Evolutionary conservation across 2,797 vertebrate species (phyloP), one percentile per base, ranked within the genome.

Genomic region (Erethizon dorsatum): DNA sequence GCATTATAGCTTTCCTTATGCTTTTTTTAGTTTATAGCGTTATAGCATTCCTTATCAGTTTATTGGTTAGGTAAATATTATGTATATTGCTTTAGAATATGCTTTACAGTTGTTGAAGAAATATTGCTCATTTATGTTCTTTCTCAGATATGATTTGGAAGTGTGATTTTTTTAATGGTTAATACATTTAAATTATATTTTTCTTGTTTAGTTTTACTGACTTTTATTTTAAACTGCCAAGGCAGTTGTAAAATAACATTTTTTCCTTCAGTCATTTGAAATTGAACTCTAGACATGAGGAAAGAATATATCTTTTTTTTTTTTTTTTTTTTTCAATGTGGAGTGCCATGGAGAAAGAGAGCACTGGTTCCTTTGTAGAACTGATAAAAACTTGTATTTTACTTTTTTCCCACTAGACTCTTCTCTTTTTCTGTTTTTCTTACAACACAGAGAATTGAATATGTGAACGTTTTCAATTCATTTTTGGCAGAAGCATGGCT

Each of bases 1-100:
- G 80, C 86, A 65, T 97, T 97, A 95, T 63, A 61, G 22, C 82
- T 71, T 97, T 89, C 73, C 75, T 94, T 97, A 41, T 97, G 82
- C 89, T 57, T 22, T 90, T 87, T 91, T 95, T 73, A 90, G 75
- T 96, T 96, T 97, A 96, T 91, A 56, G 75, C 89, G 65, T 97
- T 97, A 92, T 63, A 61, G 12, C 78, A 71, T 96, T 90, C 57
- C 80, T 94, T 97, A 45, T 97, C 88, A 95, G 71, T 24, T 88
- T 85, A 95, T 92, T 28, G 41, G 63, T 67, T 95, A 83, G 69
- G 69, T 92, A 94, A 96, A 93, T 93, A 94, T 69, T 93, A 73
- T 4, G 56, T 95, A 86, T 61, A 75, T 93, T 83, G 47, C 52
- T 96, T 92, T 95, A 73, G 71, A 90, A 56, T 96, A 47, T 7